Evolutionary conservation across 1,140 invertebrate species (phyloP).

Genomic region (Cydia splendana): DNA sequence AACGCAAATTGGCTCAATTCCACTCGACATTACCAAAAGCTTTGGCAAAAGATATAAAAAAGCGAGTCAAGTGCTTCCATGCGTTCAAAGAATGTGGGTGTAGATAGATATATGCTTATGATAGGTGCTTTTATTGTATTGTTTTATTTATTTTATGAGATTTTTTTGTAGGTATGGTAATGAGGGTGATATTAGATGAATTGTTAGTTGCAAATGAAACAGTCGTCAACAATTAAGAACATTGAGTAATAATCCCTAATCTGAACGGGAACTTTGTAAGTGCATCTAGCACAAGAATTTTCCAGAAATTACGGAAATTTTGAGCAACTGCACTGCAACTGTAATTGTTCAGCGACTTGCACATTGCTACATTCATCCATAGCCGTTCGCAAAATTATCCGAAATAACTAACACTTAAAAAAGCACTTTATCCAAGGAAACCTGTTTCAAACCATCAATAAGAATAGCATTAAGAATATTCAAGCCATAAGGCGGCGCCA

Average conservation of each 20-base stretch:
- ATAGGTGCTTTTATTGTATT: constrained; percentile 15
- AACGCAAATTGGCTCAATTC: constrained; percentile 20
- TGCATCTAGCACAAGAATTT: no score
- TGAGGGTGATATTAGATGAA: not conserved
- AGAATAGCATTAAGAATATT: constrained; percentile 6
- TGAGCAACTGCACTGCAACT: no score
- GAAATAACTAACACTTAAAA: not conserved
- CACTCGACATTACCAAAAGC: constrained; percentile 26
- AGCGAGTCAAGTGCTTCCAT: constrained; percentile 14
- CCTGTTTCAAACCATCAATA: not conserved
- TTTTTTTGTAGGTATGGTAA: not conserved
- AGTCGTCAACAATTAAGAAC: no score
- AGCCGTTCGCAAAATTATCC: not conserved
- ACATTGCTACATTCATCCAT: no score
- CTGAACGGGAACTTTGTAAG: no score
- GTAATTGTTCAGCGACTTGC: no score
- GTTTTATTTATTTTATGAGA: constrained; percentile 20
- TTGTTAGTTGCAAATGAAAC: not conserved
- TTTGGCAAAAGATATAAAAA: constrained; percentile 23
- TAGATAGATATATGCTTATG: constrained; percentile 1
- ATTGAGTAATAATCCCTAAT: no score
- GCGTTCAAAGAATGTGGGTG: constrained; percentile 12
- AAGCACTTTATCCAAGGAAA: not conserved
- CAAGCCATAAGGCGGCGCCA: constrained; percentile 10
- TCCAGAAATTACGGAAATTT: no score